Conservation (phyloP, 23 tunicate genomes). For the Ascidia mentula region DNA sequence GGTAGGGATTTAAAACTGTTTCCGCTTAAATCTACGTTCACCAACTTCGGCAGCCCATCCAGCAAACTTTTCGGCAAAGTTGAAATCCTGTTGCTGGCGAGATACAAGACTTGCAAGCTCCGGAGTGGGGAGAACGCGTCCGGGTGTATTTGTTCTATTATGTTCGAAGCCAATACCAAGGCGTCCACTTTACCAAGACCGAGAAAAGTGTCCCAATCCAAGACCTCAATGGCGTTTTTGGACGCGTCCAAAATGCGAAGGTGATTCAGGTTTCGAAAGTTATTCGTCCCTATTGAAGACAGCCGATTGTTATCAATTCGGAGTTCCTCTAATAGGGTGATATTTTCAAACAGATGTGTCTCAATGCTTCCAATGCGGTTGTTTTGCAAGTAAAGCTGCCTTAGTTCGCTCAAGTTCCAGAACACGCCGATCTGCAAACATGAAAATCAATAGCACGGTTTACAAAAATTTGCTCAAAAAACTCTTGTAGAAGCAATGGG, state of each 20-base stretch:
- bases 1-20: background rate
- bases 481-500: background rate
- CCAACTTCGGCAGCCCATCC: background rate
- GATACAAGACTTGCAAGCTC: slow-evolving; percentile 21
- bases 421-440: slow-evolving; percentile 5
- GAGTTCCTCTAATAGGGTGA: slow-evolving; percentile 6
- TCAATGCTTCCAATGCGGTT: background rate
- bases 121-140: background rate
- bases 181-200: slow-evolving; percentile 6
- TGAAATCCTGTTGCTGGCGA: background rate
- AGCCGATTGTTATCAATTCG: slow-evolving; percentile 23
- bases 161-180: slow-evolving; percentile 24
- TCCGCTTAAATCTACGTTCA: slow-evolving; percentile 15
- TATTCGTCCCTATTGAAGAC: background rate
- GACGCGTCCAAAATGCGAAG: slow-evolving; percentile 20
- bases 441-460: background rate
- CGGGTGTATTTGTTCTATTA: background rate
- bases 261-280: slow-evolving; percentile 3
- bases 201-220: background rate
- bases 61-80: background rate
- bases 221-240: background rate
- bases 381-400: slow-evolving; percentile 1
- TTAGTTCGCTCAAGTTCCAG: background rate
- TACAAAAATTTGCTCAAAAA: background rate
- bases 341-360: background rate